Base-by-base conservation (phyloP, 2,113 vertebrate species). In the Choloepus hoffmanni region DNA sequence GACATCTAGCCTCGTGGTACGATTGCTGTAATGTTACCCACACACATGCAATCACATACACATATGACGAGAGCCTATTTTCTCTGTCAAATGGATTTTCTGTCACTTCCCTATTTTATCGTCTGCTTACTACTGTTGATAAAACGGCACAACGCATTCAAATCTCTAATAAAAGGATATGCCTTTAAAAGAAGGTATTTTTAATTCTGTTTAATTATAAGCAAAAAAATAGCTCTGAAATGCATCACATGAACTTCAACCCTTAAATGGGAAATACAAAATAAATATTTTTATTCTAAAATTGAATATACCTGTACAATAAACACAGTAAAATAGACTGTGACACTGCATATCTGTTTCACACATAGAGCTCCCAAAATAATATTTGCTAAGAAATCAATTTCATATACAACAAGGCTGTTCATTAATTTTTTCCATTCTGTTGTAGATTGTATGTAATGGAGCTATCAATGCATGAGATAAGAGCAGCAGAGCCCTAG, bases 61-160 rank as follows among this genome's bases (percentile, higher is more conserved):
- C 33, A 90, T 30, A 78, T 23, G 82, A 95, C 88, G 58, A 48
- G 95, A 97, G 97, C 81, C 68, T 86, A 94, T 97, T 98, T 96
- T 97, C 95, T 97, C 88, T 92, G 76, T 94, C 95, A 97, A 87
- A 98, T 92, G 96, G 97, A 98, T 98, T 98, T 98, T 98, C 98
- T 98, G 95, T 96, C 97, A 94, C 81, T 97, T 92, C 24, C 94
- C 48, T 60, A 95, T 89, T 92, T 62, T 95, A 84, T 79, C 95
- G 28, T 88, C 62, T 76, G 70, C 94, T 94, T 95, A 73, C 85
- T 63, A 78, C 72, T 78, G 81, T 96, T 97, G 62, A 96, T 94
- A 90, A 84, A 90, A 93, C 0, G 77, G 85, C 89, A 77, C 95
- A 97, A 97, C 92, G 93, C 89, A 97, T 97, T 96, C 96, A 92